These are phyloP conservation scores for Petroica traversi DNA, from an alignment of 2,113 vertebrate species.

Conservation along the genomic window DNA sequence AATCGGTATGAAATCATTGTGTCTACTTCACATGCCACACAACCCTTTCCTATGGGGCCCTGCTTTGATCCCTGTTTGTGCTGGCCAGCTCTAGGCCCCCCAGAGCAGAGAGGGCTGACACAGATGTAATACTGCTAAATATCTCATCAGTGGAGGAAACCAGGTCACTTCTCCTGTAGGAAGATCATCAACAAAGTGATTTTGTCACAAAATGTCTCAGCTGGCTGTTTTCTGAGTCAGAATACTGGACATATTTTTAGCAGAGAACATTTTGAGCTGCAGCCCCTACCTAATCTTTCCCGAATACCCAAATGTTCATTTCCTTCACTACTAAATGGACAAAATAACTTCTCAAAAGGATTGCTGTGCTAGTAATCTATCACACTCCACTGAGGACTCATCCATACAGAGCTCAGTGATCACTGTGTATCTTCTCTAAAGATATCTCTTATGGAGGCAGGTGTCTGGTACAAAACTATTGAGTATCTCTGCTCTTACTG, in stretches of 20 bases:
- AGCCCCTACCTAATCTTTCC: not conserved
- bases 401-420: not conserved
- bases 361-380: not conserved
- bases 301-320: not conserved
- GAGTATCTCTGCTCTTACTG: not conserved
- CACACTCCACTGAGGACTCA: not conserved
- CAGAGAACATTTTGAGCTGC: not conserved
- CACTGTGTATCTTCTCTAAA: not conserved
- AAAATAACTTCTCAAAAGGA: not conserved
- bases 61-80: slow-evolving; percentile 14
- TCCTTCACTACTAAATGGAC: not conserved
- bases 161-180: not conserved
- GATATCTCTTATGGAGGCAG: not conserved
- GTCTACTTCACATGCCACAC: rapidly evolving
- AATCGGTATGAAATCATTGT: not conserved
- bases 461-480: not conserved
- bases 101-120: not conserved
- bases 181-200: not conserved
- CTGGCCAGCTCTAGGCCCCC: not conserved
- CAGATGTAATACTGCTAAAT: not conserved
- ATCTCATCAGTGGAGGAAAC: not conserved
- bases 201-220: not conserved
- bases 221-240: not conserved
- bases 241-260: rapidly evolving
- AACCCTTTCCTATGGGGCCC: not conserved